Evolutionary conservation across 2,113 vertebrate species (phyloP).

Genomic region (Heterocephalus glaber): DNA sequence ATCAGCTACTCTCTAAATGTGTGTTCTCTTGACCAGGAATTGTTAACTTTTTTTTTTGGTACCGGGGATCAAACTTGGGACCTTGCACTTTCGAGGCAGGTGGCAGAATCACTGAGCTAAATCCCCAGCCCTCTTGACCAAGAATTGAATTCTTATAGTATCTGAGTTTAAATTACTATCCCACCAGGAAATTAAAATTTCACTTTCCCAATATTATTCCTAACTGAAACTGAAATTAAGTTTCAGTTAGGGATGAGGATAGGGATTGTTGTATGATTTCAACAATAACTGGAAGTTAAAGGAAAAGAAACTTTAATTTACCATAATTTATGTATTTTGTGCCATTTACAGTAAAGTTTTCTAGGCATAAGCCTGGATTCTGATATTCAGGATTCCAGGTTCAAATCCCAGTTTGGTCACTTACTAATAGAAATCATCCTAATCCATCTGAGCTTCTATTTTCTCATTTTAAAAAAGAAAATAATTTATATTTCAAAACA

Average conservation of each 20-base stretch:
- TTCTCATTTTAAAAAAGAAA: neutral
- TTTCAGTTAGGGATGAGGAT: neutral
- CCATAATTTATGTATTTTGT: neutral
- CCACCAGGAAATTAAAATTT: neutral
- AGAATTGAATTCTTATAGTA: neutral
- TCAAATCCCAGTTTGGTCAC: conserved; percentile 22
- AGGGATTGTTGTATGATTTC: neutral
- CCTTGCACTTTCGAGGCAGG: too few species aligned
- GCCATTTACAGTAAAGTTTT: neutral
- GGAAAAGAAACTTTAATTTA: neutral
- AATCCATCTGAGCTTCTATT: neutral
- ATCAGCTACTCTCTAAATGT: neutral
- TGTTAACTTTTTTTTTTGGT: too few species aligned
- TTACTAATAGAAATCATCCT: neutral
- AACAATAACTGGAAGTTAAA: conserved; percentile 39
- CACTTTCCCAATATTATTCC: conserved; percentile 5
- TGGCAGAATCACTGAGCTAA: too few species aligned
- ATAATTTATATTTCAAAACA: neutral
- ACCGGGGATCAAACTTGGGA: too few species aligned
- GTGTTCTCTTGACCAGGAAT: neutral
- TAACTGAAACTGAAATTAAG: too few species aligned
- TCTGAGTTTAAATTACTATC: neutral
- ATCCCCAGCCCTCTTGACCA: neutral
- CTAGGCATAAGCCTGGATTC: neutral
- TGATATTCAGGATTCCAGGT: neutral